Conservation (phyloP, 2,113 vertebrate genomes). For the Rhombomys opimus region DNA sequence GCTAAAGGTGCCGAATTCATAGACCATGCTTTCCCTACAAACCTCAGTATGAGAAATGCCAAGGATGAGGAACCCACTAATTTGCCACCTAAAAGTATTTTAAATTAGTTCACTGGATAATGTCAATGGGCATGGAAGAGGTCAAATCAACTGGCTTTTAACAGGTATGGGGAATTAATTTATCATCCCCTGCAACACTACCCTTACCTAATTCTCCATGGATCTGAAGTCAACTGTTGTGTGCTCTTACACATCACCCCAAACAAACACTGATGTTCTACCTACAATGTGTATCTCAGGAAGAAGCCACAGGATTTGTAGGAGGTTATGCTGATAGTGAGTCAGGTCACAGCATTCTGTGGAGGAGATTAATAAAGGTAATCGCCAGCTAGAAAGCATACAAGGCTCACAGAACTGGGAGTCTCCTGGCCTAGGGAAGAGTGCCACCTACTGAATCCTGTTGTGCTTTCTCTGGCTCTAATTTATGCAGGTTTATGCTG, state of each 20-base stretch:
- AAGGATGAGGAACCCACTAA: neutral
- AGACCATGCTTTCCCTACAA: fast-evolving
- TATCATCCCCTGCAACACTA: neutral
- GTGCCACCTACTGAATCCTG: conserved; percentile 77
- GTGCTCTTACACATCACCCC: neutral
- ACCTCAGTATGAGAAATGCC: neutral
- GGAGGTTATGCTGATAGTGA: neutral
- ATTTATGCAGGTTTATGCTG: conserved; percentile 6
- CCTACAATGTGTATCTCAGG: neutral
- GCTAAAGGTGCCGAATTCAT: neutral
- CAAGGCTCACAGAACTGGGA: too few relatives aligned
- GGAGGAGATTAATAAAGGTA: conserved; percentile 17
- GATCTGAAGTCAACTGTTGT: neutral
- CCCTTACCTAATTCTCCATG: neutral
- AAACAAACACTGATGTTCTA: neutral
- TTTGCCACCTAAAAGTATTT: neutral
- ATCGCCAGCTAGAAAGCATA: neutral
- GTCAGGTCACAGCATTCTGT: conserved; percentile 7
- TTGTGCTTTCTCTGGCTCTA: conserved; percentile 16
- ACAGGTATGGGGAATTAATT: neutral
- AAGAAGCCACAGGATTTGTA: neutral
- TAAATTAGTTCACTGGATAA: neutral
- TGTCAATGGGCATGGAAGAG: neutral
- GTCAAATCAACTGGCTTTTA: neutral
- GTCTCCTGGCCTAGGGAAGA: conserved; percentile 63